A percentile compares a stretch with the other conserved stretches of the same genome.
Conservation (phyloP, 2,888 invertebrate species). For the Hydriomena furcata region DNA sequence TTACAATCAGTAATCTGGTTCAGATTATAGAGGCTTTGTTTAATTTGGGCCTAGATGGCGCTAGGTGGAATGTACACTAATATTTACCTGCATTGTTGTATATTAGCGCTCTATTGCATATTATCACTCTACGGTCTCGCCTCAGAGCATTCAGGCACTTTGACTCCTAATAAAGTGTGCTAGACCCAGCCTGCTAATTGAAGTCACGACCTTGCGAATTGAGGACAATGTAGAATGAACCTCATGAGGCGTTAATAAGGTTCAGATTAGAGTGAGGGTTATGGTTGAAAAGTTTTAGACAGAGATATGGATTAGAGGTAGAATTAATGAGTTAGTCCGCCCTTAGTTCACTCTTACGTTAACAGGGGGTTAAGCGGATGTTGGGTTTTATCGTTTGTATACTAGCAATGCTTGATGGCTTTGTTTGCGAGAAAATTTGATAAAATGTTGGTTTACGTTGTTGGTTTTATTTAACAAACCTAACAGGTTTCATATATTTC, state of each 20-base stretch:
- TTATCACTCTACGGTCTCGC: not conserved
- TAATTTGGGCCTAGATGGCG: too few relatives aligned
- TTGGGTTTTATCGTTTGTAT: too few relatives aligned
- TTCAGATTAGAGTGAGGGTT: not conserved
- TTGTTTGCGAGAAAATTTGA: too few relatives aligned
- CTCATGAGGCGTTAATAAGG: not conserved
- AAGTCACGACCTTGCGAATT: not conserved
- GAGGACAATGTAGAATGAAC: not conserved
- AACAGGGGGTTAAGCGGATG: too few relatives aligned
- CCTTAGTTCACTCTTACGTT: not conserved
- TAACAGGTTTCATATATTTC: too few relatives aligned
- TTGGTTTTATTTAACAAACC: too few relatives aligned
- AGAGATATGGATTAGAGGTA: slow-evolving; percentile 8
- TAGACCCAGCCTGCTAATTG: slow-evolving; percentile 8
- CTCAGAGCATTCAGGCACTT: slow-evolving; percentile 5
- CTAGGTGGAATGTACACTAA: too few relatives aligned
- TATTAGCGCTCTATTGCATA: not conserved
- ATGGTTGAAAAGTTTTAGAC: slow-evolving; percentile 2
- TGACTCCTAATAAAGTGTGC: slow-evolving; percentile 11
- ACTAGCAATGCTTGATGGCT: too few relatives aligned
- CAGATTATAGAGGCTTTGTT: too few relatives aligned
- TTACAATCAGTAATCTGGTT: too few relatives aligned
- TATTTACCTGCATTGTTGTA: too few relatives aligned
- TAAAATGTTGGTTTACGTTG: too few relatives aligned
- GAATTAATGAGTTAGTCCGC: not conserved